These are phyloP conservation scores for Lepisosteus osseus DNA, from an alignment of 2,113 vertebrate genomes.

Conservation along the genomic window DNA sequence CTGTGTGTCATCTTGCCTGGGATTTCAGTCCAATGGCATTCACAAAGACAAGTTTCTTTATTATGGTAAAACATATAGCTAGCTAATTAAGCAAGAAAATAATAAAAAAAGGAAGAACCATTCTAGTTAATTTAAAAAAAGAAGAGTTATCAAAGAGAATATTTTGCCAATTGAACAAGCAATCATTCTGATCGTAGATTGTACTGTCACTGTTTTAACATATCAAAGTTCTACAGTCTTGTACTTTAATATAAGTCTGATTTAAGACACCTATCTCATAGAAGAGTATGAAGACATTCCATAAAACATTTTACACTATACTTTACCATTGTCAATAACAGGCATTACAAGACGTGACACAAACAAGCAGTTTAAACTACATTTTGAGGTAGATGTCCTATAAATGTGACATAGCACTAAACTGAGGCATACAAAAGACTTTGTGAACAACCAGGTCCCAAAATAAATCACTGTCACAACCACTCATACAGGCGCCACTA, in stretches of 20 bases:
- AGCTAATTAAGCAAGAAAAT: conserved; percentile 22
- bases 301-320: background rate
- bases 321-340: too few species aligned
- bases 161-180: too few species aligned
- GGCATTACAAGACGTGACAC: too few species aligned
- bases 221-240: background rate
- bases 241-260: background rate
- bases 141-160: background rate
- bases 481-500: background rate
- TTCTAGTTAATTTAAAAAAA: background rate
- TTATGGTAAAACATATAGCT: conserved; percentile 7
- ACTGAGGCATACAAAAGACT: background rate
- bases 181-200: too few species aligned
- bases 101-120: background rate
- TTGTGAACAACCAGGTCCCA: background rate
- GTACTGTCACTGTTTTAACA: background rate
- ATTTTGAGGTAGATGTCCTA: too few species aligned
- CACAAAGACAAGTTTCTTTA: conserved; percentile 31
- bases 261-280: background rate
- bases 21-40: conserved; percentile 30
- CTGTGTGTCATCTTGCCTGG: conserved; percentile 21
- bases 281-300: background rate
- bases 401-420: background rate
- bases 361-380: too few species aligned
- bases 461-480: conserved; percentile 6